Evolutionary conservation across 1,140 invertebrate species (phyloP), one percentile per base, ranked within the genome.

Genomic region (Drosophila serrata): DNA sequence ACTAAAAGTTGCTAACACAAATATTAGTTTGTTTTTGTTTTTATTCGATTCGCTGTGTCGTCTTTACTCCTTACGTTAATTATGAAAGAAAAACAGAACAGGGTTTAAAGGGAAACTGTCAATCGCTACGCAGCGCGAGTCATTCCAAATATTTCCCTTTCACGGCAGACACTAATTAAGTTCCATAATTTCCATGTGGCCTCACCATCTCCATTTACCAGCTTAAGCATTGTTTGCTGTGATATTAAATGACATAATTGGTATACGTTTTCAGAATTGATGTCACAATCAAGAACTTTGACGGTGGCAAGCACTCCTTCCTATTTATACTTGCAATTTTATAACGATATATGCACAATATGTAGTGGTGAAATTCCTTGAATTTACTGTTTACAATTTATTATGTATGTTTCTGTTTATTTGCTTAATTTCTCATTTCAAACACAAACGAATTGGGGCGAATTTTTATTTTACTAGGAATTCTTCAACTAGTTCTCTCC

Each of bases 121-220:
- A 19, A 13, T 19, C 29, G 27, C 12, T 13, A 8, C 8, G 17
- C 29, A 19, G 6, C 8, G 8, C 13, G 8, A n/a, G 39, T 19
- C 15, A 22, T 13, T n/a, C 1, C 4, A 57, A 27, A 24, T 24
- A 24, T 42, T 27, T 40, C 19, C 22, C 6, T 17, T 27, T 58
- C 7, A 9, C 24, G 22, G 5, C 56, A 43, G 12, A 0, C 12
- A 13, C 51, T 48, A 46, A 31, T 35, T 70, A 70, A 64, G 57
- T 43, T 43, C 39, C 46, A 53, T 49, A 76, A 75, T 75, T 60
- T 37, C 49, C 48, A 29, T 48, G 13, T 24, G 33, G 35, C 11
- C 13, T 15, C 13, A 13, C 49, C 31, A 13, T 19, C 31, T 15
- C 17, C 31, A 22, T n/a, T 7, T 6, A 13, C 12, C 19, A 22